Evolutionary conservation across 1,140 invertebrate genomes (phyloP).

Genomic region (Drosophila gunungcola): DNA sequence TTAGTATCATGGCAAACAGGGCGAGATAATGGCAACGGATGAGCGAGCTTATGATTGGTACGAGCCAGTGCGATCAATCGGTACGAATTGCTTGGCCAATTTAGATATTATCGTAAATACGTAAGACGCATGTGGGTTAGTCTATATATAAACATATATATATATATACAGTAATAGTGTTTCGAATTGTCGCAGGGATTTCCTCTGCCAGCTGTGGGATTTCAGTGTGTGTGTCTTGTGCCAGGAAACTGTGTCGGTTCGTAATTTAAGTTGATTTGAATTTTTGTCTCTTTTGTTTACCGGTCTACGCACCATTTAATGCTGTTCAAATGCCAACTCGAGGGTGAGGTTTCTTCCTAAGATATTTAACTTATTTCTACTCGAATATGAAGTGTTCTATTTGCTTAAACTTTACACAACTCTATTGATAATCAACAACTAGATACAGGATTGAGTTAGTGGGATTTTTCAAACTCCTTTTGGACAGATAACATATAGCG

Average conservation of each 20-base stretch:
- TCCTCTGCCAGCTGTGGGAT: conserved; percentile 3
- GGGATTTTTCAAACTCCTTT: neutral
- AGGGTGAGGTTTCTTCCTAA: conserved; percentile 59
- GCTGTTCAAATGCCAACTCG: conserved; percentile 70
- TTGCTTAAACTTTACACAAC: neutral
- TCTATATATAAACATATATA: conserved; percentile 17
- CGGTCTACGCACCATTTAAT: conserved; percentile 56
- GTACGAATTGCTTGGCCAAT: conserved; percentile 80
- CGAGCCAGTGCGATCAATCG: conserved; percentile 65
- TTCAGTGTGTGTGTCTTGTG: conserved; percentile 16
- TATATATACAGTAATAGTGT: conserved; percentile 5
- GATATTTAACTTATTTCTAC: conserved; percentile 57
- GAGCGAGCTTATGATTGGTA: conserved; percentile 79
- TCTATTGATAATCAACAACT: conserved; percentile 4
- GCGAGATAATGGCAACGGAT: conserved; percentile 74
- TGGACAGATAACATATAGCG: conserved; percentile 6
- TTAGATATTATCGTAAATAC: conserved; percentile 50
- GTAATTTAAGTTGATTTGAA: conserved; percentile 40
- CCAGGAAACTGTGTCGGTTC: conserved; percentile 20
- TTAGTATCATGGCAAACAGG: conserved; percentile 82
- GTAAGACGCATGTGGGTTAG: conserved; percentile 15
- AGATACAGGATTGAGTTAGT: conserved; percentile 1
- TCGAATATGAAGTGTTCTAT: conserved; percentile 52
- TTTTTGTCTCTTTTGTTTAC: conserved; percentile 33
- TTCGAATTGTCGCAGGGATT: neutral